These are phyloP conservation scores for Bradypodion ventrale DNA, from an alignment of 2,797 vertebrate species.

Conservation along the genomic window DNA sequence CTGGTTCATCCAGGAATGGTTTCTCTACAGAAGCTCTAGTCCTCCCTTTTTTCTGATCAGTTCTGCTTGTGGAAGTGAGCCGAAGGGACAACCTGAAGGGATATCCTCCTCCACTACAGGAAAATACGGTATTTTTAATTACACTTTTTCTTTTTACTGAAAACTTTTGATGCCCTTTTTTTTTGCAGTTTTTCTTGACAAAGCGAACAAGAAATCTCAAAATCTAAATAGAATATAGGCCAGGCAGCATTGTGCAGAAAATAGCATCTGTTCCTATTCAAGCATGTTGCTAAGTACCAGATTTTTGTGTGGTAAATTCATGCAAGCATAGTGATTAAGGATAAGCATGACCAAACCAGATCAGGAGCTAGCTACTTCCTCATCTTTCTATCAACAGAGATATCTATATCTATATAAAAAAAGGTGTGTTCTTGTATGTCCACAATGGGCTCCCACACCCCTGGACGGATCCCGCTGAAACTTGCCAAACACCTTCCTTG, in stretches of 20 bases:
- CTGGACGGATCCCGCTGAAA: too few species aligned
- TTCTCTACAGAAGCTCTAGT: too few species aligned
- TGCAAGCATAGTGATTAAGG: background rate
- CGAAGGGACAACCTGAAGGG: too few species aligned
- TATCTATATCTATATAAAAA: too few species aligned
- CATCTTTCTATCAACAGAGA: background rate
- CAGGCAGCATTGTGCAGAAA: background rate
- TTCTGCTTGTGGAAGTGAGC: too few species aligned
- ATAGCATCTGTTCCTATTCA: background rate
- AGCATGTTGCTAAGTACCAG: background rate
- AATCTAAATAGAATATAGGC: background rate
- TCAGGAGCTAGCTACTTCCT: background rate
- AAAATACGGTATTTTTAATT: background rate
- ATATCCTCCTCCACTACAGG: too few species aligned
- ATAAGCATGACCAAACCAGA: background rate
- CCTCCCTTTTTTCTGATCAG: too few species aligned
- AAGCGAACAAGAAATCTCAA: background rate
- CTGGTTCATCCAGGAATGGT: too few species aligned
- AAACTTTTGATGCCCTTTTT: background rate
- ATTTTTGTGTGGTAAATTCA: background rate
- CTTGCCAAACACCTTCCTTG: too few species aligned
- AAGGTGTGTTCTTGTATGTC: too few species aligned
- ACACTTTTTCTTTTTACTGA: background rate
- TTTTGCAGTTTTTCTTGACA: background rate
- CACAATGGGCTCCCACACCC: too few species aligned